These are phyloP conservation scores for Scaptomyza graminum DNA, from an alignment of 1,140 invertebrate species.

Conservation along the genomic window DNA sequence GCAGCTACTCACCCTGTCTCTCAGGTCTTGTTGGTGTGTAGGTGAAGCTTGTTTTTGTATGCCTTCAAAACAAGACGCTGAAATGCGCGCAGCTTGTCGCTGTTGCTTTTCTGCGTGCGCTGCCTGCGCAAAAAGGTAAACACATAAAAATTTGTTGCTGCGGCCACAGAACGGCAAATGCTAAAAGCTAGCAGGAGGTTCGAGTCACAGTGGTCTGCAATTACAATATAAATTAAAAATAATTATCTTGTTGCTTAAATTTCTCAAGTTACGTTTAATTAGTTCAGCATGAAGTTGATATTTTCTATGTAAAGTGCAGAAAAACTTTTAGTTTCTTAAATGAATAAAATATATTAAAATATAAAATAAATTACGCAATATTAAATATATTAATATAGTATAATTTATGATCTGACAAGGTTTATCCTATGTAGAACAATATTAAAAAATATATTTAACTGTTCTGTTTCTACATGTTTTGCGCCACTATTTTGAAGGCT, in stretches of 20 bases:
- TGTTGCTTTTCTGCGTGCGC: conserved; percentile 25
- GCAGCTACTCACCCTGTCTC: background rate
- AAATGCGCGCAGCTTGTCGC: conserved; percentile 37
- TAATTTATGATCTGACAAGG: too few relatives aligned
- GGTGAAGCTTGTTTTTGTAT: conserved; percentile 27
- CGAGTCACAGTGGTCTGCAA: conserved; percentile 24
- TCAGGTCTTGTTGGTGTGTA: conserved; percentile 3
- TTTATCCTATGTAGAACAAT: too few relatives aligned
- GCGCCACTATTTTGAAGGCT: conserved; percentile 54
- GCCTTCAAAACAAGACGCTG: conserved; percentile 48
- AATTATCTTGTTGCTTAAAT: background rate
- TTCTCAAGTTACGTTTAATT: background rate
- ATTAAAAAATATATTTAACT: too few relatives aligned
- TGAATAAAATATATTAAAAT: background rate
- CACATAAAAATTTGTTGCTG: conserved; percentile 77
- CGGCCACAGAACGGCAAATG: conserved; percentile 37
- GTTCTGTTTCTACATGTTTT: background rate
- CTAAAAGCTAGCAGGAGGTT: conserved; percentile 6
- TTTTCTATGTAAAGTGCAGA: too few relatives aligned
- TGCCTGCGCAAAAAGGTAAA: conserved; percentile 67
- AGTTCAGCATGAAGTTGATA: too few relatives aligned
- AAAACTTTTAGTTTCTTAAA: background rate
- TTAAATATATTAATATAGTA: too few relatives aligned
- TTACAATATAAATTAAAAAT: background rate
- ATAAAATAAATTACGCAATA: background rate